Evolutionary conservation across 2,797 vertebrate species (phyloP), one percentile per base, ranked within the genome.

Genomic region (Mormyrops attenuatus): DNA sequence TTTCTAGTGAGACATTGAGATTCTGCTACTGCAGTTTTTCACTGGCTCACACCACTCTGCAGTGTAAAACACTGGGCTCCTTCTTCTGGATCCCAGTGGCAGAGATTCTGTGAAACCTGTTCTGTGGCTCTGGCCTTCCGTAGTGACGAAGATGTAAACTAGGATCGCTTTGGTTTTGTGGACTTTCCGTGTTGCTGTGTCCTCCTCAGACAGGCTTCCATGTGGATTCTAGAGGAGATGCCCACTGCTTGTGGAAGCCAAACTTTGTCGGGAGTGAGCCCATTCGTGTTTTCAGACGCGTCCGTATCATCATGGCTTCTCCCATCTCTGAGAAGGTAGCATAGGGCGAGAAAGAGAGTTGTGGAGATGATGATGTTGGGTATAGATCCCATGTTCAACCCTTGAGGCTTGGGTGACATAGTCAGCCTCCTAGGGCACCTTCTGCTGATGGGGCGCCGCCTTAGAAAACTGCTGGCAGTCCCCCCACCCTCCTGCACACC

Each of bases 1-100:
- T 84, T 82, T 90, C 50, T 90, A 90, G 84, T 85, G 47, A 73
- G 52, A 49, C 50, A n/a, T 52, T 20, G 26, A 69, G 26, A 69
- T 30, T 5, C 26, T 69, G 63, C 3, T 9, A 30, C 63, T 4
- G 26, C 38, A 66, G 63, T 26, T 30, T 30, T 66, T 66, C 63
- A 66, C 26, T 26, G 26, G 26, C 22, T 66, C 22, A 4, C 63
- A 34, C 9, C 63, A 13, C 3, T 30, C 63, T 66, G 63, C 63
- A 66, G 63, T 66, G 26, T 66, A 66, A 30, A 13, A 26, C 63
- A 30, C 63, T 34, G 22, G 22, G 22, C 9, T 66, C 9, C 63
- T 66, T 30, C 9, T 30, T 7, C 22, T 30, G 22, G n/a, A 63
- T 66, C n/a, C 8, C 60, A 63, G 60, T 1, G 0, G 22, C 60